Percentiles rank a stretch among this genome's conserved stretches.
Evolutionary conservation across 2,113 vertebrate species (phyloP).

Genomic region (Columba livia): DNA sequence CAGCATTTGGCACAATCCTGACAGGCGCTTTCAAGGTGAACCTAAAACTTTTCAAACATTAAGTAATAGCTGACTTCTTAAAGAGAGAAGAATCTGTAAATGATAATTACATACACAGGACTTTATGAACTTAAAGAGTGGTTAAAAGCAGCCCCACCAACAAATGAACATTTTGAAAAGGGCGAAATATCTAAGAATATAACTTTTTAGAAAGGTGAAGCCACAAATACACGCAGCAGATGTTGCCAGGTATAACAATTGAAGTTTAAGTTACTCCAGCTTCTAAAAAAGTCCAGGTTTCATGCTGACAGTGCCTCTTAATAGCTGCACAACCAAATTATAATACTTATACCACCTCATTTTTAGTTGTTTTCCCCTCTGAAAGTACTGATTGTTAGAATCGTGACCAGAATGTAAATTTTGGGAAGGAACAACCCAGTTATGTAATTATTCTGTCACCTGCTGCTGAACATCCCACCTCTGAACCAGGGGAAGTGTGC

Average conservation of each 20-base stretch:
- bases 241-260: neutral
- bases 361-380: neutral
- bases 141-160: neutral
- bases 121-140: neutral
- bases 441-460: neutral
- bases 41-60: neutral
- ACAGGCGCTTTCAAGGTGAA: fast-evolving
- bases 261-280: neutral
- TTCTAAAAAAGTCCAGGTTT: neutral
- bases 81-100: neutral
- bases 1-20: neutral
- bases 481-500: neutral
- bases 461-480: neutral
- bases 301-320: neutral
- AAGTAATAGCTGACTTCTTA: neutral
- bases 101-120: neutral
- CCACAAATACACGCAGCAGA: neutral
- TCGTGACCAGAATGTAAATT: neutral
- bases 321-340: neutral
- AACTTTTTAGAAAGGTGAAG: neutral
- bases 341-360: neutral
- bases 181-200: neutral
- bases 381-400: neutral
- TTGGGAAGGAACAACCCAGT: neutral
- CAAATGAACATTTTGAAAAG: neutral